Evolutionary conservation across 2,888 invertebrate species (phyloP).

Genomic region (Didymodactylos carnosus): DNA sequence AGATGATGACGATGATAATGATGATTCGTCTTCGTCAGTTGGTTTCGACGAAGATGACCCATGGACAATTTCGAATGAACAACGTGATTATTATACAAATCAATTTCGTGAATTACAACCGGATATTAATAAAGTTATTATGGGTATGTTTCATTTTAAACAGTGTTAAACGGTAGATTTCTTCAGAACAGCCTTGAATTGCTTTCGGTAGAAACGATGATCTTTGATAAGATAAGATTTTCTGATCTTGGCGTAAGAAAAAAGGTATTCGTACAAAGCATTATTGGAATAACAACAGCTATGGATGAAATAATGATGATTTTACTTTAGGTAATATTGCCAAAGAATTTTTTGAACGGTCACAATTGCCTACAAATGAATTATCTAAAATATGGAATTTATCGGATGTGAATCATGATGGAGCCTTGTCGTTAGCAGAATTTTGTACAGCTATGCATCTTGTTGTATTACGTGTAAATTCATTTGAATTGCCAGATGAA

Average conservation of each 20-base stretch:
- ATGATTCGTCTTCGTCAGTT: no score
- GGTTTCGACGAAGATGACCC: conserved; percentile 44
- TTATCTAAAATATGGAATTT: conserved; percentile 80
- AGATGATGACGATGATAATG: not conserved
- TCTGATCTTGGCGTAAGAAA: no score
- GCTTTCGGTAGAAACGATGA: no score
- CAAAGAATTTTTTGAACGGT: conserved; percentile 86
- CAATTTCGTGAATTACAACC: conserved; percentile 74
- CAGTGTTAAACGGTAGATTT: no score
- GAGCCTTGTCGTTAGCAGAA: conserved; percentile 72
- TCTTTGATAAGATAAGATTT: no score
- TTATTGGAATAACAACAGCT: no score
- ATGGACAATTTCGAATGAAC: conserved; percentile 71
- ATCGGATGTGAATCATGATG: conserved; percentile 79
- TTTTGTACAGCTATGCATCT: conserved; percentile 94
- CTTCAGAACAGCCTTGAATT: no score
- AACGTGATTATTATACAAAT: conserved; percentile 70
- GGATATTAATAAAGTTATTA: conserved; percentile 27
- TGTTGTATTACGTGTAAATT: conserved; percentile 69
- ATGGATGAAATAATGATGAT: no score
- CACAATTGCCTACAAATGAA: conserved; percentile 69
- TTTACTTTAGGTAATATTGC: conserved; percentile 45
- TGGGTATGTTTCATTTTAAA: no score
- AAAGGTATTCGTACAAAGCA: no score
- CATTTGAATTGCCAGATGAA: conserved; percentile 63